Evolutionary conservation across 2,888 invertebrate genomes (phyloP), one percentile per base, ranked within the genome.

Genomic region (Leucophora obtusa): DNA sequence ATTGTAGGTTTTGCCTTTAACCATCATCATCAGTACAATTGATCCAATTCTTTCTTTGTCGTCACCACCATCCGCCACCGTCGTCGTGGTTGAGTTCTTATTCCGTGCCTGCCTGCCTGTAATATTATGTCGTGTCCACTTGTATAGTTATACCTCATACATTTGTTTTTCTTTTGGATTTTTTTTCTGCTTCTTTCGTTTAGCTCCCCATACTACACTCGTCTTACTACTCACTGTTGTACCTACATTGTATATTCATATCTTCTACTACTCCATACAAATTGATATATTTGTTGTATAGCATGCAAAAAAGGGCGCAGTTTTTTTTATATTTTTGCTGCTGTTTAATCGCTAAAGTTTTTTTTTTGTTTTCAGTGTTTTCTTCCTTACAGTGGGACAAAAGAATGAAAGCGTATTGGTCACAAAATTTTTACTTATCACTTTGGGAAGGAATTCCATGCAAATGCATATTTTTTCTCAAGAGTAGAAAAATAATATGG

Each of bases 171-270:
- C 50, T 38, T 66, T 62, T 38, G 18, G 60, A 69, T 47, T 17
- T 54, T 76, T 24, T 43, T 59, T 69, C 18, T 75, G 56, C 60
- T 63, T 70, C 63, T 28, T 75, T 7, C 28, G 6, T 28, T 28
- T 28, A 6, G 28, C 28, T 28, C 28, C 28, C 69, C 69, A 69
- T 50, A 62, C 47, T 69, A 56, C n/a, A 18, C 15, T 18, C 51
- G 51, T 18, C 51, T 15, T 28, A 28, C 10, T 14, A 17, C 21
- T 21, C 14, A 83, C 59, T 83, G 85, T 84, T 84, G 84, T 80
- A 79, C n/a, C 81, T 80, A 79, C 81, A 86, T 83, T 79, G 72
- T 82, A 72, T 79, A 79, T 78, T 82, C 72, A 79, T 82, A 79
- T 78, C 79, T 79, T 63, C 51, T 38, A 53, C 28, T 28, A 53